These are phyloP conservation scores for Scophthalmus maximus DNA, from an alignment of 2,113 vertebrate species.

Conservation along the genomic window DNA sequence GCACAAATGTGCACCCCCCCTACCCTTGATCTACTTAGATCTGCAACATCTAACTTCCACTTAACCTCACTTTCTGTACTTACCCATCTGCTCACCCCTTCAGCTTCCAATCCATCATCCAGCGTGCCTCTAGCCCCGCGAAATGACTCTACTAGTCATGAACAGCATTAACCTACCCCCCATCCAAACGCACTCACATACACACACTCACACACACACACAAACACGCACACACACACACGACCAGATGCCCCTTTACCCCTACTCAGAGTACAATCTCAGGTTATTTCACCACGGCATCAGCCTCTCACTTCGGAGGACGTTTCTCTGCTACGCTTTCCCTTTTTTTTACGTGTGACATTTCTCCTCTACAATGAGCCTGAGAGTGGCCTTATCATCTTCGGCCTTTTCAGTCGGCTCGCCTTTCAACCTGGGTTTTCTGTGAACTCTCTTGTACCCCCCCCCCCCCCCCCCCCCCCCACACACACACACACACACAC, in stretches of 20 bases:
- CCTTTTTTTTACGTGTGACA: slow-evolving; percentile 81
- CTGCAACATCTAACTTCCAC: slow-evolving; percentile 84
- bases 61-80: slow-evolving; percentile 86
- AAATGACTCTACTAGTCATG: slow-evolving; percentile 77
- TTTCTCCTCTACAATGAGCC: slow-evolving; percentile 76
- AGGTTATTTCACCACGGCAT: slow-evolving; percentile 82
- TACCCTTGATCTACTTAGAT: slow-evolving; percentile 81
- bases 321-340: slow-evolving; percentile 78
- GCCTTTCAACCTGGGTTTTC: slow-evolving; percentile 80
- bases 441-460: slow-evolving; percentile 46
- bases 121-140: slow-evolving; percentile 60
- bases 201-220: slow-evolving; percentile 25
- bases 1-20: slow-evolving; percentile 22
- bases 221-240: slow-evolving; percentile 33
- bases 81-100: slow-evolving; percentile 77
- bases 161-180: slow-evolving; percentile 71
- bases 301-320: slow-evolving; percentile 70
- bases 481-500: slow-evolving; percentile 48
- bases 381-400: slow-evolving; percentile 83
- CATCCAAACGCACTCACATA: slow-evolving; percentile 43
- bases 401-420: slow-evolving; percentile 78
- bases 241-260: slow-evolving; percentile 83
- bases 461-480: not conserved
- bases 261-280: slow-evolving; percentile 84
- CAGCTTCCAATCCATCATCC: slow-evolving; percentile 76